These are phyloP conservation scores for Ptychobarbus kaznakovi DNA, from an alignment of 2,797 vertebrate genomes.

Conservation along the genomic window DNA sequence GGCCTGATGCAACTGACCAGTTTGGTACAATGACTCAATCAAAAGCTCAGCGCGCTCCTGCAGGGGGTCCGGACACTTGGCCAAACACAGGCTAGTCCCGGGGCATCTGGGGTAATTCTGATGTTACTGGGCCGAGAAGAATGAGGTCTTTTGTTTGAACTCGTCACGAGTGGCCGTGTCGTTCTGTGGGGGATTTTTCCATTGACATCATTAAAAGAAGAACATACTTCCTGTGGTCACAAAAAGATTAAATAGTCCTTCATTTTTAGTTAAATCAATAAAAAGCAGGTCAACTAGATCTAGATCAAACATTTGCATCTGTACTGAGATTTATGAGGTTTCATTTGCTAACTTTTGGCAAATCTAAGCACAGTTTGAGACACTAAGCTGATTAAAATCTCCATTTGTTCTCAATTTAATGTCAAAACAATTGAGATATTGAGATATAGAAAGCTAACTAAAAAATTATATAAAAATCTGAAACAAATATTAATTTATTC, in stretches of 20 bases:
- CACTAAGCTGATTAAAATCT: too few relatives aligned
- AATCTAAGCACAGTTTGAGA: background rate
- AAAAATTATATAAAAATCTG: background rate
- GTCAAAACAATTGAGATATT: background rate
- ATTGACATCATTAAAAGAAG: conserved; percentile 61
- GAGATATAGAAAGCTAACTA: background rate
- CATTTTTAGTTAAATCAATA: background rate
- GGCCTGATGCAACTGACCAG: conserved; percentile 62
- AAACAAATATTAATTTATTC: background rate
- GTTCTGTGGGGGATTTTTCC: conserved; percentile 53
- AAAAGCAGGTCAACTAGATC: background rate
- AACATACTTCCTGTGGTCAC: conserved; percentile 56
- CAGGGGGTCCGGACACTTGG: conserved; percentile 61
- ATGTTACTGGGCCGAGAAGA: conserved; percentile 62
- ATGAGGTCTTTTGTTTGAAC: conserved; percentile 66
- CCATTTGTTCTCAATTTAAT: background rate
- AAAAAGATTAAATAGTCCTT: background rate
- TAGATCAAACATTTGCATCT: background rate
- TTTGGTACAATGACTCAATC: conserved; percentile 62
- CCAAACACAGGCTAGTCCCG: conserved; percentile 61
- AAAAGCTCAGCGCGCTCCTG: conserved; percentile 43
- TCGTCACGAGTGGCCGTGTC: conserved; percentile 60
- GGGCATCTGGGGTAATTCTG: conserved; percentile 58
- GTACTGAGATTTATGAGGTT: background rate
- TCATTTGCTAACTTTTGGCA: background rate